Conservation (phyloP, 2,113 vertebrate species). For the Solea senegalensis region DNA sequence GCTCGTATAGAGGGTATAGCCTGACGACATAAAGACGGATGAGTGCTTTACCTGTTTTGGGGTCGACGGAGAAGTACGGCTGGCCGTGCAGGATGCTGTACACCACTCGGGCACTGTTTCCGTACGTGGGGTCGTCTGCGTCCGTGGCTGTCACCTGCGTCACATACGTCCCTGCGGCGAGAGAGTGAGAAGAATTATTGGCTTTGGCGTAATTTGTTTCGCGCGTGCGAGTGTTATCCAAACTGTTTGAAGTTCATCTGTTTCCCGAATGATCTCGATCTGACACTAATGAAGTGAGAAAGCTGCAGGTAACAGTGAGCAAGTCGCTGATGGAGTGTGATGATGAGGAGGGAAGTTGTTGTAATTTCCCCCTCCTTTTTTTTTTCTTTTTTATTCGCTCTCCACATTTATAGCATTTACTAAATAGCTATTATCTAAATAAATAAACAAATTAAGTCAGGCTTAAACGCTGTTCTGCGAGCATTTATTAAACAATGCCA, state of each 20-base stretch:
- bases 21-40: too few species aligned
- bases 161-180: constrained; percentile 90
- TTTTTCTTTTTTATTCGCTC: constrained; percentile 12
- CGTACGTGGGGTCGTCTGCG: constrained; percentile 97
- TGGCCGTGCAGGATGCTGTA: constrained; percentile 99
- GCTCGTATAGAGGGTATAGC: background rate
- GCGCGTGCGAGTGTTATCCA: constrained; percentile 30
- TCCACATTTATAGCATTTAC: constrained; percentile 17
- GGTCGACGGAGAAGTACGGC: constrained; percentile 98
- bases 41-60: constrained; percentile 89
- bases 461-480: constrained; percentile 12
- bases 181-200: constrained; percentile 34
- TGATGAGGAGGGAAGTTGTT: constrained; percentile 6
- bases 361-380: background rate
- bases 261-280: constrained; percentile 37
- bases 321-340: constrained; percentile 9
- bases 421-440: constrained; percentile 30
- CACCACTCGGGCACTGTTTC: constrained; percentile 96
- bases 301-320: constrained; percentile 10
- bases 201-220: constrained; percentile 35
- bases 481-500: constrained; percentile 44
- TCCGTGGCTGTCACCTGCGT: constrained; percentile 97
- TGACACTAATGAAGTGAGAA: constrained; percentile 48
- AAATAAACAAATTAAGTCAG: constrained; percentile 5
- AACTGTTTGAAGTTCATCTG: constrained; percentile 48